Evolutionary conservation across 2,888 invertebrate species (phyloP), one percentile per base, ranked within the genome.

Genomic region (Eurytoma californica): DNA sequence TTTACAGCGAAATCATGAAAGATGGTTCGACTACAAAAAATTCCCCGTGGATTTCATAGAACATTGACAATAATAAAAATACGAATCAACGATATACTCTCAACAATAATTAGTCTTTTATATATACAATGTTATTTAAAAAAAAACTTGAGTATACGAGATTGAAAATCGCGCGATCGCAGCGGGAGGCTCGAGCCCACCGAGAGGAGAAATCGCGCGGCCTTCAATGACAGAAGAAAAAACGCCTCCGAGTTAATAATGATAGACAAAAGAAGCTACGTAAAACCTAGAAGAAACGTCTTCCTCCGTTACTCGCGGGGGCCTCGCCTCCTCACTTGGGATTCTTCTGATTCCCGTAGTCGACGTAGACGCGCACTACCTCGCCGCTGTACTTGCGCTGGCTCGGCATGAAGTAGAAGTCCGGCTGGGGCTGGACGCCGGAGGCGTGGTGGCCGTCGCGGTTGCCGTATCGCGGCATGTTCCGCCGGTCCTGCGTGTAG

Each of bases 331-430:
- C 83, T 90, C 90, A 92, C 88, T 94, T 93, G 75, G 93, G 92
- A 24, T 24, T 24, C 86, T 85, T 84, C 82, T 94, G 93, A 88
- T 94, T 95, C 87, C 94, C 95, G 87, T 95, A 95, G 89, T 95
- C 95, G 53, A 96, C 96, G 89, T 95, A 96, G 58, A 96, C 96
- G 85, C 96, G 92, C 74, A 96, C 95, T 49, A 95, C 95, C 92
- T 97, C 97, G 84, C 97, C 97, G 86, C 97, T 97, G 91, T 97
- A 97, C 91, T 97, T 97, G 82, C 97, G 91, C 89, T 97, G 97
- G 82, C 96, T 96, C 65, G 97, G 97, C 97, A 97, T 97, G 90
- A 97, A 97, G 91, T 97, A 97, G 91, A 97, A 97, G 91, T 97
- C 97, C 0, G 97, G 95, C 85, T 95, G 94, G 82, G 93, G 89